Percentiles rank a stretch among this genome's conserved stretches.
Conservation (phyloP, 2,888 invertebrate species). For the Dolichopus griseipennis region DNA sequence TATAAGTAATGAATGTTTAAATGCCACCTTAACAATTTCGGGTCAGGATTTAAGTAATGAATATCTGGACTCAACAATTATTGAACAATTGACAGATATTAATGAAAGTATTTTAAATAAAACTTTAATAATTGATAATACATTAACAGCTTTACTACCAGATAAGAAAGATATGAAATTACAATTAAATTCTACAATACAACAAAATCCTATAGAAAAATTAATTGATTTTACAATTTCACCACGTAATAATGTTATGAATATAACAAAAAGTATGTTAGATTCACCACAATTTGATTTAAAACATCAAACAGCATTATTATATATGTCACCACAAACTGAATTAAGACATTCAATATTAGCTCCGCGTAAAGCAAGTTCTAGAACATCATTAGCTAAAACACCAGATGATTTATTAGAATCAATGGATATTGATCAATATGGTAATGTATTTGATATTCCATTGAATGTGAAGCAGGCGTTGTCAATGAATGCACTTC, state of each 20-base stretch:
- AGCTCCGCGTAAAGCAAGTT: not conserved
- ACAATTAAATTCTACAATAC: constrained; percentile 36
- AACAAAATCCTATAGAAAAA: constrained; percentile 25
- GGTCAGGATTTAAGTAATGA: not conserved
- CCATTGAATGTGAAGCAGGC: constrained; percentile 17
- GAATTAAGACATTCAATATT: constrained; percentile 8
- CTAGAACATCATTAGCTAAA: constrained; percentile 22
- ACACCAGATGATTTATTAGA: constrained; percentile 31
- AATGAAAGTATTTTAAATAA: constrained; percentile 16
- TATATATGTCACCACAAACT: constrained; percentile 31
- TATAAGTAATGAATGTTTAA: constrained; percentile 16
- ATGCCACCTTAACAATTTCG: constrained; percentile 12
- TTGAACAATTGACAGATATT: not conserved
- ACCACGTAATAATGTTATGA: constrained; percentile 29
- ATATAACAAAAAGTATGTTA: constrained; percentile 34
- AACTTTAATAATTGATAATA: constrained; percentile 23
- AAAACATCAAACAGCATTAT: constrained; percentile 29
- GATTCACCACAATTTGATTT: constrained; percentile 24
- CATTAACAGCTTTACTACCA: constrained; percentile 29
- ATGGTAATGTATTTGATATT: constrained; percentile 17
- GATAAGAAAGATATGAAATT: constrained; percentile 36
- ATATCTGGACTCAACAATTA: not conserved
- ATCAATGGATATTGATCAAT: constrained; percentile 30
- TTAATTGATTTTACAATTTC: constrained; percentile 32
- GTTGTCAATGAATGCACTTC: constrained; percentile 14